A percentile compares a stretch with the other conserved stretches of the same genome.
phyloP scores from a whole-genome alignment of 2,888 invertebrate species.

The Philaethria dido region DNA sequence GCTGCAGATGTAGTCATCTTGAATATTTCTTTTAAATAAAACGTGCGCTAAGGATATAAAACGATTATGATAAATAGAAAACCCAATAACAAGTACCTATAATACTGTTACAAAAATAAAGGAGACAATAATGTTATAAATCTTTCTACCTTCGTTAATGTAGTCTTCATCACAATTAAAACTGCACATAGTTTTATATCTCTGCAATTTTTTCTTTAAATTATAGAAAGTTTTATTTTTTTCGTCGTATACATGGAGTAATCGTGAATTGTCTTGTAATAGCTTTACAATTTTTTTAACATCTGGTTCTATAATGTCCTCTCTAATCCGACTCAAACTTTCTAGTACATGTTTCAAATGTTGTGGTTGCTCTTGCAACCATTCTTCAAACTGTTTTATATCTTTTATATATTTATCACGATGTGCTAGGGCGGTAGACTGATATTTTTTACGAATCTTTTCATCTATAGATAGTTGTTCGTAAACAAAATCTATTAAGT shows the following conservation, averaged over 20 bases:
- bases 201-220: slow-evolving; percentile 34
- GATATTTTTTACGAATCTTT: slow-evolving; percentile 44
- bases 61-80: slow-evolving; percentile 10
- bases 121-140: not conserved
- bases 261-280: slow-evolving; percentile 42
- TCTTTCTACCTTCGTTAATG: slow-evolving; percentile 11
- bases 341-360: slow-evolving; percentile 57
- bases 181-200: slow-evolving; percentile 48
- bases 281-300: slow-evolving; percentile 40
- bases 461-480: slow-evolving; percentile 42
- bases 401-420: slow-evolving; percentile 44
- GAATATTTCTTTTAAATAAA: slow-evolving; percentile 31
- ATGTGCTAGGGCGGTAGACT: slow-evolving; percentile 40
- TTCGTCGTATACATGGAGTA: slow-evolving; percentile 40
- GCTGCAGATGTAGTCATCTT: slow-evolving; percentile 48
- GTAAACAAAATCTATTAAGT: slow-evolving; percentile 49
- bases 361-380: slow-evolving; percentile 48
- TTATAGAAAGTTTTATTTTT: slow-evolving; percentile 28
- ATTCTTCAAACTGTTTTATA: slow-evolving; percentile 45
- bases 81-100: not conserved
- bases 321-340: slow-evolving; percentile 46
- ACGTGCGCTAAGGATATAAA: slow-evolving; percentile 31
- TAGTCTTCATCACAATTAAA: slow-evolving; percentile 48
- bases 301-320: slow-evolving; percentile 44
- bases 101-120: not conserved